Evolutionary conservation across 2,113 vertebrate species (phyloP), one percentile per base, ranked within the genome.

Genomic region (Astur gentilis): DNA sequence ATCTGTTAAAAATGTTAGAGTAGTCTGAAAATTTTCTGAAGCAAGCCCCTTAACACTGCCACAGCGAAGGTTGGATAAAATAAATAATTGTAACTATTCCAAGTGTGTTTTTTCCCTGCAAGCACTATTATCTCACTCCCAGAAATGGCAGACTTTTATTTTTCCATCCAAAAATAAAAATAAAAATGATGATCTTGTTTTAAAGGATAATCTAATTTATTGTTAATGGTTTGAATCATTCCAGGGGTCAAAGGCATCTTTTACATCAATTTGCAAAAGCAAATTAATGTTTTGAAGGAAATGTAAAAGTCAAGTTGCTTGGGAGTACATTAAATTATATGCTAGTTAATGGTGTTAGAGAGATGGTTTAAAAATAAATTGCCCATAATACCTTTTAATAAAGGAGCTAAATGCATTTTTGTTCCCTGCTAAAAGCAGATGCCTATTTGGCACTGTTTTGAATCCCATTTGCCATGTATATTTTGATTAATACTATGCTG

Each of bases 401-500:
- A 97, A 98, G 79, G 83, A 97, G 58, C 76, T 95, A 97, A 97
- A 97, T 96, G 92, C 71, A 95, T 94, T 98, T 97, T 98, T 97
- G 96, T 97, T 97, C 97, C 83, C 78, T 97, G 95, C 89, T 98
- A 98, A 98, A 98, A 98, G 95, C 95, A 98, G 96, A 96, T 97
- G 96, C 92, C 95, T 98, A 96, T 98, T 98, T 98, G 97, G 94
- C 97, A 98, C 97, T 97, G 95, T 98, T 98, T 97, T 96, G 97
- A 97, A 98, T 97, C 96, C 95, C 94, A 98, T 98, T 98, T 97
- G 89, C 98, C 98, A 97, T 97, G 97, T 98, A 98, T 98, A 98
- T 98, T 99, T 99, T 99, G 99, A 99, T 99, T 99, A 99, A 99
- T 99, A 98, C 97, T 98, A 94, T 97, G 91, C 97, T 96, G 95